Evolutionary conservation across 53 echinoderm and acorn worm species (phyloP).

Genomic region (Echinarachnius parma): DNA sequence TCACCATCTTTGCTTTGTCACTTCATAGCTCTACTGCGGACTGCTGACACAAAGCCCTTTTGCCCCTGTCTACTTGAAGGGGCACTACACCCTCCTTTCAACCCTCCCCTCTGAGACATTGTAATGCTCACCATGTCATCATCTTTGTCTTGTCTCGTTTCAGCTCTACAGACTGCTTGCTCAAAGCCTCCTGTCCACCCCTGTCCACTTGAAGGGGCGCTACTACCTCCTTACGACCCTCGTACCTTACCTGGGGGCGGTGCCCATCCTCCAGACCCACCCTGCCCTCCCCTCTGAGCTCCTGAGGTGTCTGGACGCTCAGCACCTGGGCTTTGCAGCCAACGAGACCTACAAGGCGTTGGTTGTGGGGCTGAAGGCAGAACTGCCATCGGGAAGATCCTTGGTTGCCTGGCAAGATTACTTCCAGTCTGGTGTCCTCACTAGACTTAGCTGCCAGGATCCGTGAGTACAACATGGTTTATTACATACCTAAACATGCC

Average conservation of each 20-base stretch:
- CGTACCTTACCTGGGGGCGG: constrained; percentile 55
- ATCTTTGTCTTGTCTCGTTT: not conserved
- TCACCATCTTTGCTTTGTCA: too few relatives aligned
- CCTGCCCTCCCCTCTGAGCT: constrained; percentile 63
- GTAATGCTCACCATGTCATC: not conserved
- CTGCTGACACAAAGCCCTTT: too few relatives aligned
- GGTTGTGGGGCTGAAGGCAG: constrained; percentile 14
- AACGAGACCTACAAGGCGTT: constrained; percentile 59
- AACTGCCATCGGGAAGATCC: too few relatives aligned
- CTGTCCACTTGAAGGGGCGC: constrained; percentile 84
- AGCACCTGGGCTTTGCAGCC: constrained; percentile 64
- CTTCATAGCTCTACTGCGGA: too few relatives aligned
- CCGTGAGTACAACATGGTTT: too few relatives aligned
- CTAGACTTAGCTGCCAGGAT: constrained; percentile 58
- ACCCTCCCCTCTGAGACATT: constrained; percentile 11
- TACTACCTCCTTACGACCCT: constrained; percentile 69
- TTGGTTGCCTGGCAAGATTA: constrained; percentile 56
- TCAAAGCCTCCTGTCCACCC: constrained; percentile 52
- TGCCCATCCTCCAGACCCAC: constrained; percentile 42
- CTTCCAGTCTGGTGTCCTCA: constrained; percentile 47
- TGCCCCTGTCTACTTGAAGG: constrained; percentile 75
- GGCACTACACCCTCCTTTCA: constrained; percentile 58
- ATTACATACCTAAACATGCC: too few relatives aligned
- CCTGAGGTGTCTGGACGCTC: constrained; percentile 66
- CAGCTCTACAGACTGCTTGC: constrained; percentile 61